A percentile compares a stretch with the other conserved stretches of the same genome.
Conservation (phyloP, 2,113 vertebrate genomes). For the Numida meleagris region DNA sequence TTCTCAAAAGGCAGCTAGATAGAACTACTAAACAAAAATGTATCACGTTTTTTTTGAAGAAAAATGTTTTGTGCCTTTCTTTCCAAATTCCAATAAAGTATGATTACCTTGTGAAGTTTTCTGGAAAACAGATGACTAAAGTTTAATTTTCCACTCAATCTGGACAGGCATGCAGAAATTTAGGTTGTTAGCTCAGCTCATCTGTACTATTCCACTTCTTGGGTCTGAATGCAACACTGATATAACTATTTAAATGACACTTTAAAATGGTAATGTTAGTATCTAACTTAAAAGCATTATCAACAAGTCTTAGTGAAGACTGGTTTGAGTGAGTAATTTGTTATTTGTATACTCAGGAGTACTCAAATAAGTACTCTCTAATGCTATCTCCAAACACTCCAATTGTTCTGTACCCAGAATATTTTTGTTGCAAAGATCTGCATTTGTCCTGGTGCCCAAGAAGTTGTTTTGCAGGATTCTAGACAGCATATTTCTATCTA, state of each 20-base stretch:
- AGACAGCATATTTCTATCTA: background rate
- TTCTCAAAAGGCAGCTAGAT: background rate
- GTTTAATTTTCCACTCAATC: background rate
- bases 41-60: background rate
- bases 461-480: background rate
- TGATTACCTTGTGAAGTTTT: background rate
- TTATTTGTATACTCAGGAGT: background rate
- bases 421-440: background rate
- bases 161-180: background rate
- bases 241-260: background rate
- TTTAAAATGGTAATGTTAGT: background rate
- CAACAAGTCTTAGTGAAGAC: background rate
- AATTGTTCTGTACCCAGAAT: background rate
- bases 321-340: background rate
- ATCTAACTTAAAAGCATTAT: background rate
- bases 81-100: background rate
- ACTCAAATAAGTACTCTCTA: background rate
- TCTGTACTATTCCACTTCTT: background rate
- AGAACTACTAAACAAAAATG: background rate
- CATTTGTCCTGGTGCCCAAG: background rate
- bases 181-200: background rate
- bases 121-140: background rate
- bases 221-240: background rate
- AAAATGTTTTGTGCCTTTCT: background rate
- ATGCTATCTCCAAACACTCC: background rate